These are phyloP conservation scores for Leucoma salicis DNA, from an alignment of 2,888 invertebrate genomes.

Conservation along the genomic window DNA sequence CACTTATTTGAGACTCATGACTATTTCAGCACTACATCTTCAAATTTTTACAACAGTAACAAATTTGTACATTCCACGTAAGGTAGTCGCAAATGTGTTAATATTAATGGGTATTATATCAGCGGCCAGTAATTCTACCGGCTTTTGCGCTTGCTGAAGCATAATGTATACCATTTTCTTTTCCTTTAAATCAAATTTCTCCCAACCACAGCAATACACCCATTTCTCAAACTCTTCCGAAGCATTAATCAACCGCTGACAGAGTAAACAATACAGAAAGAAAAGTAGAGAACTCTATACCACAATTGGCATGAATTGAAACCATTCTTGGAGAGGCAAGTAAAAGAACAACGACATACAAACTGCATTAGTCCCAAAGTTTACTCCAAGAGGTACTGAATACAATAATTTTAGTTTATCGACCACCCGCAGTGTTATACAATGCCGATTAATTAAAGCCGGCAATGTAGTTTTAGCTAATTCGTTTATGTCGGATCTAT, in stretches of 20 bases:
- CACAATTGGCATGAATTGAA: conserved; percentile 55
- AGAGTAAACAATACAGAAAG: conserved; percentile 65
- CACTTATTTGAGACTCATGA: no score
- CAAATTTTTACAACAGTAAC: conserved; percentile 63
- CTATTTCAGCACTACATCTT: no score
- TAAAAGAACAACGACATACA: conserved; percentile 61
- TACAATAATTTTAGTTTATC: conserved; percentile 52
- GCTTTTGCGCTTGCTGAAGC: conserved; percentile 59
- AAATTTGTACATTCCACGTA: conserved; percentile 66
- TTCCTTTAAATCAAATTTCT: conserved; percentile 55
- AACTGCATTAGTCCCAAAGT: conserved; percentile 61
- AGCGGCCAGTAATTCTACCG: conserved; percentile 58
- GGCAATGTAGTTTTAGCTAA: conserved; percentile 43
- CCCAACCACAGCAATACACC: conserved; percentile 70
- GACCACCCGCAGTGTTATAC: conserved; percentile 43
- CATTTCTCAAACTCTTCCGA: conserved; percentile 58
- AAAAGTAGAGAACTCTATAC: conserved; percentile 59
- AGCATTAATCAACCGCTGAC: conserved; percentile 60
- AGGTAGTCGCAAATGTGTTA: conserved; percentile 62
- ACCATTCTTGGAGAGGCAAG: conserved; percentile 50
- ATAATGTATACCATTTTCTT: conserved; percentile 53
- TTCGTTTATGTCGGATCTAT: conserved; percentile 26
- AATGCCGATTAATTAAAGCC: conserved; percentile 47
- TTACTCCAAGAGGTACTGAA: conserved; percentile 60
- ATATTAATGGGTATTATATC: conserved; percentile 69